These are phyloP conservation scores for Zalophus californianus DNA, from an alignment of 2,797 vertebrate species.

Conservation along the genomic window DNA sequence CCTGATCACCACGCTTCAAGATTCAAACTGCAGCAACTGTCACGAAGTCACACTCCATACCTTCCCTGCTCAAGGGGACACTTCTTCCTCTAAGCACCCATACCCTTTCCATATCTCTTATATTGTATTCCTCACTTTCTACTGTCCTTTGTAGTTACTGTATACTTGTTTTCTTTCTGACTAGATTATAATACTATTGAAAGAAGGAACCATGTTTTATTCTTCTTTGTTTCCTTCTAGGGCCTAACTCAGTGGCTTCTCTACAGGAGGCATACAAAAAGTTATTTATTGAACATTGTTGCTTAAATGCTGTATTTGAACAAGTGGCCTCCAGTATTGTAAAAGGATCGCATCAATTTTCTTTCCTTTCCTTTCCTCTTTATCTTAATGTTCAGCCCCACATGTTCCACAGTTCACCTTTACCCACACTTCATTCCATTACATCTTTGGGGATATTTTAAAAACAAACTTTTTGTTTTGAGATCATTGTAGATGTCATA, in stretches of 20 bases:
- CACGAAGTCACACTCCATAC: background rate
- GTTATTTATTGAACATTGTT: background rate
- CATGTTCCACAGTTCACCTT: background rate
- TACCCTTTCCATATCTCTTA: background rate
- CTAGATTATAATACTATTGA: background rate
- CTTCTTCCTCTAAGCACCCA: background rate
- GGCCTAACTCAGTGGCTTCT: background rate
- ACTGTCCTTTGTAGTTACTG: background rate
- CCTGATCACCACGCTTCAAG: background rate
- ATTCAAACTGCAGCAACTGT: background rate
- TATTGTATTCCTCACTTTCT: background rate
- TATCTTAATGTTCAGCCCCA: background rate
- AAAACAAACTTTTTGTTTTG: background rate
- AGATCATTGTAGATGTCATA: background rate
- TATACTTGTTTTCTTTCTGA: background rate
- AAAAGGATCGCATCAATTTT: slow-evolving; percentile 1
- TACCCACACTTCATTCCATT: background rate
- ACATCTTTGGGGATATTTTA: background rate
- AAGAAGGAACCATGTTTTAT: background rate
- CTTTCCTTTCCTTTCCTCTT: background rate
- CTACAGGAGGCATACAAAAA: background rate
- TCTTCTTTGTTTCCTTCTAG: background rate
- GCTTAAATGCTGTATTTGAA: background rate
- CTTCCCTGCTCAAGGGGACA: background rate
- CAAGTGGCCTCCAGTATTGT: background rate